These are phyloP conservation scores for Drosophila carrolli DNA, from an alignment of 1,140 invertebrate species.

Conservation along the genomic window DNA sequence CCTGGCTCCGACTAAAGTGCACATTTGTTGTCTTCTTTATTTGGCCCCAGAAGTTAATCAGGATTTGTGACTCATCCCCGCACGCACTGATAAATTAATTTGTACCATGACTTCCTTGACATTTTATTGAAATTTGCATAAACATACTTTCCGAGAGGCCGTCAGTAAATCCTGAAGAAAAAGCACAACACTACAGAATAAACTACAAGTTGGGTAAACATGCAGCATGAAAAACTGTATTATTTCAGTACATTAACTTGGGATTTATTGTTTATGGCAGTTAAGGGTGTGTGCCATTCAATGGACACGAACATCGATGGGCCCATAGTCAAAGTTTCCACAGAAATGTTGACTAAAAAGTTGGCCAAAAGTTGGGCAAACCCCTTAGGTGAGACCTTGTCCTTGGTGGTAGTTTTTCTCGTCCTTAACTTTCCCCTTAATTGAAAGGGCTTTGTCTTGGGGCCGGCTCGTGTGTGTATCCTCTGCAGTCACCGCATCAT, in stretches of 20 bases:
- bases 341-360: conserved; percentile 44
- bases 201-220: conserved; percentile 16
- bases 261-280: conserved; percentile 77
- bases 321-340: conserved; percentile 28
- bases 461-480: conserved; percentile 9
- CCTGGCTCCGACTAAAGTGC: conserved; percentile 51
- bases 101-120: conserved; percentile 47
- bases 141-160: conserved; percentile 71
- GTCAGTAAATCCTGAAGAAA: conserved; percentile 54
- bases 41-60: conserved; percentile 68
- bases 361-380: conserved; percentile 15
- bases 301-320: conserved; percentile 31
- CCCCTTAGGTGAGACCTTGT: conserved; percentile 25
- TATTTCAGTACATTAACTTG: conserved; percentile 80
- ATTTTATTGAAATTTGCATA: conserved; percentile 75
- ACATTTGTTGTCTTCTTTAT: conserved; percentile 64
- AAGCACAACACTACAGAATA: conserved; percentile 45
- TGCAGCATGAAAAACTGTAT: conserved; percentile 67
- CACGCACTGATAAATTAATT: conserved; percentile 71
- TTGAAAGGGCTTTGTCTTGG: conserved; percentile 32
- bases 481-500: conserved; percentile 21
- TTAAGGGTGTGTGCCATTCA: neutral
- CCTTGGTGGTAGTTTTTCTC: conserved; percentile 19
- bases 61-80: conserved; percentile 69
- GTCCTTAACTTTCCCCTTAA: conserved; percentile 21